These are phyloP conservation scores for Cynopterus brachyotis DNA, from an alignment of 2,113 vertebrate genomes.

Conservation along the genomic window DNA sequence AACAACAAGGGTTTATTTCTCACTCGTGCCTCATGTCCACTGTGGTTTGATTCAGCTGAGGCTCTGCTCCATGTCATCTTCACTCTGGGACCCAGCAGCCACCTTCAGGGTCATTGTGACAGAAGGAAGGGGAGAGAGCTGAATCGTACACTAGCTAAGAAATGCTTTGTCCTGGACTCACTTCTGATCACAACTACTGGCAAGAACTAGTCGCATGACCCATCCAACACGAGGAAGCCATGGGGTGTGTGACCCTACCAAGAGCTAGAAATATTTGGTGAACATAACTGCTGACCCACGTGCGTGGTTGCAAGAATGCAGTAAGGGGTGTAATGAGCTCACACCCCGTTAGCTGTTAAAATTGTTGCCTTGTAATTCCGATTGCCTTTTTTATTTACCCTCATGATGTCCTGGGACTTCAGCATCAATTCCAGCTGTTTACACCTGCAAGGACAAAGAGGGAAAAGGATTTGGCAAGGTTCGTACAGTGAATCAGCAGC, in stretches of 20 bases:
- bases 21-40: background rate
- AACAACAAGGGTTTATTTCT: background rate
- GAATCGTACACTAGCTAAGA: background rate
- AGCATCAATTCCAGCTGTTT: background rate
- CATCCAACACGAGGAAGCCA: background rate
- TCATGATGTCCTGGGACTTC: background rate
- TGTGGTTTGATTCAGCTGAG: background rate
- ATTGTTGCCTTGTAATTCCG: background rate
- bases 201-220: background rate
- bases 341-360: background rate
- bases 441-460: background rate
- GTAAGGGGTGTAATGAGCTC: background rate
- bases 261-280: background rate
- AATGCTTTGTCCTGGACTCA: background rate
- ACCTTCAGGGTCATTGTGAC: background rate
- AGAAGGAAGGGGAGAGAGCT: background rate
- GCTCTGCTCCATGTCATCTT: background rate
- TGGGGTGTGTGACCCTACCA: background rate
- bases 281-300: background rate
- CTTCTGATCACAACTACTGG: background rate
- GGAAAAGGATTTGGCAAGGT: background rate
- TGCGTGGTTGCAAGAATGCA: fast-evolving
- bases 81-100: background rate
- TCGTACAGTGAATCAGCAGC: background rate
- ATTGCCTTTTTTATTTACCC: background rate